Base-by-base conservation (phyloP, 2,888 invertebrate genomes). In the Alloplasta piceator region DNA sequence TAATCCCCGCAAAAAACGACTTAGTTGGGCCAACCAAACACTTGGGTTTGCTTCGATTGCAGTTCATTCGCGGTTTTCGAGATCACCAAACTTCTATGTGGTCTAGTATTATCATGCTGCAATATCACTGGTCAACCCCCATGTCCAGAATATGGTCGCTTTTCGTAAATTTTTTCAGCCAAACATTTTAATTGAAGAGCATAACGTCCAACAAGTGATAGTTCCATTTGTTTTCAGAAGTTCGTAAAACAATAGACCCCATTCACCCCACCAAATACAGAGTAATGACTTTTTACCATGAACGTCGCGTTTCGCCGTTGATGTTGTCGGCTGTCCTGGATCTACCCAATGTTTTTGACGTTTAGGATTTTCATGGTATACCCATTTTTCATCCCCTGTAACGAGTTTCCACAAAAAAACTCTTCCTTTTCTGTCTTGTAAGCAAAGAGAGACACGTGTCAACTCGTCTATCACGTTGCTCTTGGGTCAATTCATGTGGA, bases 401-500 rank as follows among this genome's bases (percentile, higher is more conserved):
- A 83, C 78, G 12, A 82, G 73, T 73, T 73, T 70, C 77, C 74
- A 79, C 10, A 85, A 61, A 80, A 83, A 84, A 68, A 56, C 48
- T 41, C 80, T 84, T n/a, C 71, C 68, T 76, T 83, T 82, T 75
- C 52, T 77, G 67, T 43, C 83, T 67, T 43, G 38, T 41, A 66
- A 83, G 72, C 70, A 80, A 58, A 38, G 73, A 74, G 75, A 67
- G n/a, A n/a, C n/a, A n/a, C n/a, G 68, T 81, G 76, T n/a, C 58
- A 68, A 73, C 55, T 55, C 78, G 55, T n/a, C 77, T 80, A 64
- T 81, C 76, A 16, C 10, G 38, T 26, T 82, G 66, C 68, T 52
- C 79, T 73, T 73, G 71, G 39, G 61, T 84, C 75, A 83, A 74
- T 82, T 86, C 76, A 75, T 85, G 71, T 48, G 83, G 83, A 50